These are phyloP conservation scores for Apostichopus leukothele DNA, from an alignment of 53 echinoderm and acorn worm species.

Conservation along the genomic window DNA sequence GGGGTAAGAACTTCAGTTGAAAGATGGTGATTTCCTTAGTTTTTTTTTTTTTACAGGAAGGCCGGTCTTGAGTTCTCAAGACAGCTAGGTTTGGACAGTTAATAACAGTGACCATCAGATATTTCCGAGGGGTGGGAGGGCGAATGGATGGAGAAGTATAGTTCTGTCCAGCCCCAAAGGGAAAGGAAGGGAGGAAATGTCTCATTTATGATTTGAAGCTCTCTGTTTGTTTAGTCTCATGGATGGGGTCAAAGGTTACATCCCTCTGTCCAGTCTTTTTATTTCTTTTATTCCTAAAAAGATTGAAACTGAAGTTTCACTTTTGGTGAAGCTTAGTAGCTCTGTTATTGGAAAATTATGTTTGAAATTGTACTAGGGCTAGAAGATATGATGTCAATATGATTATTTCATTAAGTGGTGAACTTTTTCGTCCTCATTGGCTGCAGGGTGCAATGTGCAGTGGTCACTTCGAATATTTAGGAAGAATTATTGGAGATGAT, in stretches of 20 bases:
- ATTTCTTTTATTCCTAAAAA: too few species aligned
- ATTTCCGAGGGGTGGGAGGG: neutral
- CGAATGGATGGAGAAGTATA: neutral
- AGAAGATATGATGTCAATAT: too few species aligned
- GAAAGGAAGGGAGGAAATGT: slow-evolving; percentile 21
- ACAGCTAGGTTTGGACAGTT: slow-evolving; percentile 5
- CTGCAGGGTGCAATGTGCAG: too few species aligned
- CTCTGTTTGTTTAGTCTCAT: slow-evolving; percentile 10
- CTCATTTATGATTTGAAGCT: slow-evolving; percentile 3
- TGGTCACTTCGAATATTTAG: too few species aligned
- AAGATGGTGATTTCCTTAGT: slow-evolving; percentile 14
- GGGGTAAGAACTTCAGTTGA: neutral
- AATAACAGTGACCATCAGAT: neutral
- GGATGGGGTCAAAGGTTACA: neutral
- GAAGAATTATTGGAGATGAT: too few species aligned
- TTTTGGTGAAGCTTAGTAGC: too few species aligned
- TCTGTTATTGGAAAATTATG: too few species aligned
- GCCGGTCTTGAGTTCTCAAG: neutral
- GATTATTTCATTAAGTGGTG: too few species aligned
- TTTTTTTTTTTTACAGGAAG: neutral
- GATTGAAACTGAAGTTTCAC: too few species aligned
- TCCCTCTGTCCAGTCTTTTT: neutral
- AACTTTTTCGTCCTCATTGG: too few species aligned
- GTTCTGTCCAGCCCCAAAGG: neutral
- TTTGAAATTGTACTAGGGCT: too few species aligned